Conservation (phyloP, 1,140 invertebrate genomes). For the Carposina sasakii region DNA sequence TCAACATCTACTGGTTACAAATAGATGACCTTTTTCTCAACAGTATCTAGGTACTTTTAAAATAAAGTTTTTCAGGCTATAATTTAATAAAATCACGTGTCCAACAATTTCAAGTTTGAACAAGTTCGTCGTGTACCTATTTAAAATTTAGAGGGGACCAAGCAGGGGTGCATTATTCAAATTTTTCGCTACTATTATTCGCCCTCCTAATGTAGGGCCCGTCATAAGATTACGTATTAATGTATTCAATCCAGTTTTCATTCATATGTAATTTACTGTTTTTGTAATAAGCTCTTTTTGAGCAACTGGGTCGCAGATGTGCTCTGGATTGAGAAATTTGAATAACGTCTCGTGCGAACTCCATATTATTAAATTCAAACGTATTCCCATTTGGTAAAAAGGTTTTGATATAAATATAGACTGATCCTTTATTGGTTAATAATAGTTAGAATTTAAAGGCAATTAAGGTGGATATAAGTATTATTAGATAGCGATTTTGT, state of each 20-base stretch:
- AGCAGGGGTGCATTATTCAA: constrained; percentile 39
- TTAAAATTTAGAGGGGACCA: constrained; percentile 35
- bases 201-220: constrained; percentile 58
- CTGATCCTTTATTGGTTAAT: no score
- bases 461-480: no score
- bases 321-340: constrained; percentile 60
- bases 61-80: no score
- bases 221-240: constrained; percentile 67
- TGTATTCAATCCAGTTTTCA: constrained; percentile 68
- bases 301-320: constrained; percentile 65
- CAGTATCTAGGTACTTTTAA: no score
- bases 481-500: no score
- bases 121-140: constrained; percentile 32
- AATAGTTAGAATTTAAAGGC: constrained; percentile 5
- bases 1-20: no score
- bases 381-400: no score
- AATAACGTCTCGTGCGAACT: constrained; percentile 57
- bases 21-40: no score
- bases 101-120: constrained; percentile 30
- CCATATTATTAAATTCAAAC: no score
- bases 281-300: constrained; percentile 58
- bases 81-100: no score
- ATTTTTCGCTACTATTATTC: constrained; percentile 61
- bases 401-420: no score
- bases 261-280: constrained; percentile 66